Conservation (phyloP, 2,888 invertebrate species). For the Lithophane socia region DNA sequence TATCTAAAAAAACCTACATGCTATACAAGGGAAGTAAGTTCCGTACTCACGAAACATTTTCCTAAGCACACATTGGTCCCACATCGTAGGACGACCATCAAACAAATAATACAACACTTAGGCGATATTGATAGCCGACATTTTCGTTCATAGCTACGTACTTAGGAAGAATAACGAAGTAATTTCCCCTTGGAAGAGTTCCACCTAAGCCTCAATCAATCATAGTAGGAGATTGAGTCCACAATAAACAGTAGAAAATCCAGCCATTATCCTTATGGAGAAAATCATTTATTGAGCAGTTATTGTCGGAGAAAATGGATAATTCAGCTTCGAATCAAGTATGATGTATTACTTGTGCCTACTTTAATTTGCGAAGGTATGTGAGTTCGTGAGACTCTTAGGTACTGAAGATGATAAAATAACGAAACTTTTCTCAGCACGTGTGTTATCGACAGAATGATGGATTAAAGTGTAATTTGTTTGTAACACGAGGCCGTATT, state of each 20-base stretch:
- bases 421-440: conserved; percentile 52
- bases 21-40: conserved; percentile 5
- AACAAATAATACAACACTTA: conserved; percentile 71
- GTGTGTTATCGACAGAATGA: conserved; percentile 61
- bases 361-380: conserved; percentile 57
- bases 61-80: conserved; percentile 28
- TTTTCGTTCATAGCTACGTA: conserved; percentile 64
- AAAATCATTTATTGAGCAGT: conserved; percentile 82
- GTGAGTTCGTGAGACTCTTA: conserved; percentile 37
- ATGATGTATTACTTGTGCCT: conserved; percentile 70
- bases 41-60: conserved; percentile 19
- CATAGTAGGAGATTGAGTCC: conserved; percentile 80
- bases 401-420: conserved; percentile 48
- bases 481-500: conserved; percentile 37
- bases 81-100: conserved; percentile 60
- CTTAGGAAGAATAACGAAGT: conserved; percentile 76
- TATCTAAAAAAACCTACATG: neutral
- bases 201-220: conserved; percentile 84
- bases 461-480: conserved; percentile 58
- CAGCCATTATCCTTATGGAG: conserved; percentile 80
- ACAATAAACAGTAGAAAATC: conserved; percentile 84
- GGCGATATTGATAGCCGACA: conserved; percentile 70
- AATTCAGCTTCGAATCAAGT: conserved; percentile 71
- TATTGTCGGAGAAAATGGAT: conserved; percentile 75
- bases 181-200: conserved; percentile 82